Conservation (phyloP, 2,888 invertebrate species). For the Pristionchus entomophagus region DNA sequence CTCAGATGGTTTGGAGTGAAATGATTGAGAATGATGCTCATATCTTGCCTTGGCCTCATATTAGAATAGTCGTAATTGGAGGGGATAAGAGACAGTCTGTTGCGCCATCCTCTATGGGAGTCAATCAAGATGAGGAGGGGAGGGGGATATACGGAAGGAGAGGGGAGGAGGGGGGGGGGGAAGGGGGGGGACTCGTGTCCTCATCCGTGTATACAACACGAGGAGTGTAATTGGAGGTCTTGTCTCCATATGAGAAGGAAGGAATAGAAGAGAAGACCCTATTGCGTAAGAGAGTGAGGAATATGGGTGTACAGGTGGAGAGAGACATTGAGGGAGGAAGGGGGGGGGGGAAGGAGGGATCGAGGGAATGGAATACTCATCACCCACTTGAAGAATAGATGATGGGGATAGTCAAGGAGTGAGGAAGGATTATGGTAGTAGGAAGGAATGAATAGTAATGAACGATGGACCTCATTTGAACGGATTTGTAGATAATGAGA, state of each 20-base stretch:
- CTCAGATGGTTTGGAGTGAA: background rate
- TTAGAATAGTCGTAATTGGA: constrained; percentile 1
- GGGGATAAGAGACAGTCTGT: constrained; percentile 14
- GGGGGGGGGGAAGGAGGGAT: background rate
- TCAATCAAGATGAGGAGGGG: background rate
- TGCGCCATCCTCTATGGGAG: constrained; percentile 24
- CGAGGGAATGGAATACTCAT: background rate
- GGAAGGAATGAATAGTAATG: background rate
- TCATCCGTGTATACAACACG: constrained; percentile 23
- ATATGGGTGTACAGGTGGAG: background rate
- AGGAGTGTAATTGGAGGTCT: constrained; percentile 25
- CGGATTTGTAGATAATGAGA: background rate
- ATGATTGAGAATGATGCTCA: background rate
- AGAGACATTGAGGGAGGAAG: background rate
- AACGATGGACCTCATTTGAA: background rate
- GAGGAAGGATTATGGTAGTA: background rate
- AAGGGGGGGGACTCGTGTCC: background rate
- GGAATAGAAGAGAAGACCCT: background rate
- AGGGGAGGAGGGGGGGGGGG: background rate
- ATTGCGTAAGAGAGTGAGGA: constrained; percentile 41
- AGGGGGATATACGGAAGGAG: background rate
- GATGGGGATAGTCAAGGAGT: background rate
- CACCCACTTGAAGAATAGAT: background rate
- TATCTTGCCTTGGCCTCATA: background rate
- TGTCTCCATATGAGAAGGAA: constrained; percentile 3